phyloP scores from a whole-genome alignment of 2,113 vertebrate species.

The Paratilapia polleni region DNA sequence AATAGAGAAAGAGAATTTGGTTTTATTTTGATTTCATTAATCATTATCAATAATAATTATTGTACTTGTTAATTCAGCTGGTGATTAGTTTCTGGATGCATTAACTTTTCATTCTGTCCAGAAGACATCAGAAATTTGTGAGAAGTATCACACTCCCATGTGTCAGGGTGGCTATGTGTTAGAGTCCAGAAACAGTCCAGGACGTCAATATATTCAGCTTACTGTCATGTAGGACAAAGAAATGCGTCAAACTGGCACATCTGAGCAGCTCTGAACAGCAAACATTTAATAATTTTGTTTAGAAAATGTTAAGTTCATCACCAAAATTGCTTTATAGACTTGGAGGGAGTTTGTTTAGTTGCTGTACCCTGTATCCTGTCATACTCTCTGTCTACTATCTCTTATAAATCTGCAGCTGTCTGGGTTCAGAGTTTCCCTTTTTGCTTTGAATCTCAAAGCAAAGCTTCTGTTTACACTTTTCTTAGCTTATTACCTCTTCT shows the following conservation, averaged over 20 bases:
- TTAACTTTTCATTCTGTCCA: no score
- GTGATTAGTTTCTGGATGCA: no score
- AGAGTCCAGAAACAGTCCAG: neutral
- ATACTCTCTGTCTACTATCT: neutral
- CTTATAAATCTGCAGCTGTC: neutral
- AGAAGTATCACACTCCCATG: neutral
- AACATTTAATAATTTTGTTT: no score
- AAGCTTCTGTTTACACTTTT: neutral
- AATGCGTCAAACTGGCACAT: neutral
- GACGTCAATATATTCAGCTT: neutral
- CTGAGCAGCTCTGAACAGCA: neutral
- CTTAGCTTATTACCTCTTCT: neutral
- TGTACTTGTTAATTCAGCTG: no score
- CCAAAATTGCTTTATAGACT: no score
- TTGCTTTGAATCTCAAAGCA: neutral
- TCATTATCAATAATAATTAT: no score
- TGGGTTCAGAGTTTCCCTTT: neutral
- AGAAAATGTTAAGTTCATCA: neutral
- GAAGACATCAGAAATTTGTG: neutral
- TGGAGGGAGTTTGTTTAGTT: neutral
- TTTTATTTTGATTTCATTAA: no score
- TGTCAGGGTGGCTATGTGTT: neutral
- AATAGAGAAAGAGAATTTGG: no score
- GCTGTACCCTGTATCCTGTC: neutral
- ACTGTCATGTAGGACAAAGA: no score